Percentiles rank a stretch among this genome's conserved stretches.
phyloP scores from a whole-genome alignment of 2,888 invertebrate genomes.

The Alentia gelatinosa region DNA sequence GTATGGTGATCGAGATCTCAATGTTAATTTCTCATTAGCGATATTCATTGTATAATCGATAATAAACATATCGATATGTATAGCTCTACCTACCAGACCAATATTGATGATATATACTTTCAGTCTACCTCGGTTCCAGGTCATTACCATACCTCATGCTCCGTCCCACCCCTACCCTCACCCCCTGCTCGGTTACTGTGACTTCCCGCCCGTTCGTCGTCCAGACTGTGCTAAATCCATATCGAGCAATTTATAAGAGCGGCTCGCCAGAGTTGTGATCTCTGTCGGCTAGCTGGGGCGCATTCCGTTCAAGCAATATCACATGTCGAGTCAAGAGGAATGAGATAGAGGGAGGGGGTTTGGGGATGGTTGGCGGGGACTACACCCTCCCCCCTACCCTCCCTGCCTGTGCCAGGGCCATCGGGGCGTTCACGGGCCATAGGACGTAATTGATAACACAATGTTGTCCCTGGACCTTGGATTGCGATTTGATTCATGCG shows the following conservation, averaged over 20 bases:
- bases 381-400: too few relatives aligned
- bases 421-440: background rate
- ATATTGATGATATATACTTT: too few relatives aligned
- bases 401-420: background rate
- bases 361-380: background rate
- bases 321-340: background rate
- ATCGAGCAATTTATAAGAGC: constrained; percentile 46
- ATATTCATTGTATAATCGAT: too few relatives aligned
- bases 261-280: constrained; percentile 21
- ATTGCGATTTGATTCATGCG: constrained; percentile 36
- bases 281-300: background rate
- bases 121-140: too few relatives aligned
- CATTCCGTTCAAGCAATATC: constrained; percentile 16
- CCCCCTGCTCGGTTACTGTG: background rate
- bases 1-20: background rate
- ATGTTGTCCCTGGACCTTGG: background rate
- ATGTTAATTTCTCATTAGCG: background rate
- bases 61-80: too few relatives aligned
- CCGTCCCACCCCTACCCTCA: too few relatives aligned
- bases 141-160: too few relatives aligned
- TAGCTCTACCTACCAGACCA: too few relatives aligned
- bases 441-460: constrained; percentile 20
- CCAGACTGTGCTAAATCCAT: background rate
- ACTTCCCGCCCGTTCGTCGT: background rate
- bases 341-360: background rate